These are phyloP conservation scores for Saguinus oedipus DNA, from an alignment of 2,797 vertebrate genomes.

Conservation along the genomic window DNA sequence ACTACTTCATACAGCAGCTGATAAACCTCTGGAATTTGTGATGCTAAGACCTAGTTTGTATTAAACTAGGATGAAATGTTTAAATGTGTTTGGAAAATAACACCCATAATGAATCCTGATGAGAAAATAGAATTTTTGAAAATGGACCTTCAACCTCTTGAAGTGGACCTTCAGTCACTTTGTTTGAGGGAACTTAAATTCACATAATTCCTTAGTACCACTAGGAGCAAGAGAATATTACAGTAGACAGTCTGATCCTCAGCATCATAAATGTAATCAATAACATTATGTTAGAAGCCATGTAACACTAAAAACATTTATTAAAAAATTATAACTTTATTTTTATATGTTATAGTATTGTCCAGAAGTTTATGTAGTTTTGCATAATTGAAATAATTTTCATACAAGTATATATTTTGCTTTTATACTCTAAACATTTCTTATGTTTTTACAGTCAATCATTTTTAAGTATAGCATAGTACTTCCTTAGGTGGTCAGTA, in stretches of 20 bases:
- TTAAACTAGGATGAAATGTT: neutral
- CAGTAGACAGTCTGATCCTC: neutral
- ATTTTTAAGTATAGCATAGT: neutral
- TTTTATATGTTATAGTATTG: neutral
- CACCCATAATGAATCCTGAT: neutral
- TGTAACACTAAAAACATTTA: neutral
- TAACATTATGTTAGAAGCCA: neutral
- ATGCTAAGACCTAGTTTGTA: neutral
- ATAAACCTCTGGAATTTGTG: neutral
- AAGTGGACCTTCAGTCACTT: neutral
- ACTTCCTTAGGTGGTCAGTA: neutral
- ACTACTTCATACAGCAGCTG: neutral
- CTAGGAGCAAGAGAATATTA: neutral
- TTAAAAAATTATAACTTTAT: neutral
- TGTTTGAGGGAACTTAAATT: constrained; percentile 2
- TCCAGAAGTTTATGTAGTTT: neutral
- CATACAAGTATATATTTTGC: neutral
- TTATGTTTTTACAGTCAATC: neutral
- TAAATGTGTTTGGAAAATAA: neutral
- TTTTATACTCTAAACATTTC: constrained; percentile 15
- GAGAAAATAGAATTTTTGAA: constrained; percentile 33
- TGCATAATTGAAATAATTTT: constrained; percentile 5
- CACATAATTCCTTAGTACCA: neutral
- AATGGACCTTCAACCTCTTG: neutral
- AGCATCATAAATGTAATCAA: neutral